Conservation (phyloP, 2,113 vertebrate species). For the Calonectris borealis region DNA sequence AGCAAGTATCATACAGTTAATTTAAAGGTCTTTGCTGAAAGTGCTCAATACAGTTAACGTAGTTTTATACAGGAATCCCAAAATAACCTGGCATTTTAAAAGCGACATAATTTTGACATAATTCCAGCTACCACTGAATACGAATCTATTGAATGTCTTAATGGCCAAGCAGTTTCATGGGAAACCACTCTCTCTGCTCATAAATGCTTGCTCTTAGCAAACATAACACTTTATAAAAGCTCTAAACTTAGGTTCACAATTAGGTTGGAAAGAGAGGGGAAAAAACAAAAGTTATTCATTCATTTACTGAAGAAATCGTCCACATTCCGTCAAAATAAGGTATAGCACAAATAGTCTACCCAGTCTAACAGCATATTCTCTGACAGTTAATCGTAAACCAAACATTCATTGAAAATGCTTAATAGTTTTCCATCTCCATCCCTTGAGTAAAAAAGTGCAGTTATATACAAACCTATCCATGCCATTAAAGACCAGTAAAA, state of each 20-base stretch:
- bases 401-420: not conserved
- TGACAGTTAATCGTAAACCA: not conserved
- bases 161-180: conserved; percentile 5
- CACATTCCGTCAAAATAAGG: not conserved
- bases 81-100: not conserved
- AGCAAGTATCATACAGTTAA: not conserved
- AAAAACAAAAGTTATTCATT: not conserved
- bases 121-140: conserved; percentile 21
- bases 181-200: conserved; percentile 41
- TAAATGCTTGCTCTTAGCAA: conserved; percentile 48
- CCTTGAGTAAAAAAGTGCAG: not conserved
- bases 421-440: not conserved
- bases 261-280: not conserved
- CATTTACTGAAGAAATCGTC: not conserved
- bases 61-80: not conserved
- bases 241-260: conserved; percentile 47
- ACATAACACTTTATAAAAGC: conserved; percentile 44
- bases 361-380: not conserved
- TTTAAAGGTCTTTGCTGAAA: not conserved
- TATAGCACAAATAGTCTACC: not conserved
- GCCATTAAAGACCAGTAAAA: not conserved
- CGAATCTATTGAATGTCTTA: not conserved
- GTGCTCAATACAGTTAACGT: not conserved
- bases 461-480: not conserved
- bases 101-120: not conserved